Evolutionary conservation across 37 sponge, comb jelly and placozoan genomes (phyloP).

Genomic region (Oscarella lobularis): DNA sequence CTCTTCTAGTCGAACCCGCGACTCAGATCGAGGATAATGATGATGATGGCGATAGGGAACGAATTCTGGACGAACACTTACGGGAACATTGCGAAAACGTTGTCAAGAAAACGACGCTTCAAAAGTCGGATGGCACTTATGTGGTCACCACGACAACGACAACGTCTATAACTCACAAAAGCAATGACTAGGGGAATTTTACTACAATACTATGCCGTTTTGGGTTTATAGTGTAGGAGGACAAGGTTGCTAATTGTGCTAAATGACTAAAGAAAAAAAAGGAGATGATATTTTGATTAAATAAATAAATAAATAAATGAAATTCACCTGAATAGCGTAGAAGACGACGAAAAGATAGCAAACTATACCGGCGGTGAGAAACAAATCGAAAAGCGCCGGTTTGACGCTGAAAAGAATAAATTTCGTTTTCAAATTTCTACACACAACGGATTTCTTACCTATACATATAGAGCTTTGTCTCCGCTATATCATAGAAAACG

Average conservation of each 20-base stretch:
- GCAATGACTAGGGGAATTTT: no score
- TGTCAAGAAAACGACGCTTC: no score
- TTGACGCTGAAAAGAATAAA: slow-evolving; percentile 52
- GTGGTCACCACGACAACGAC: no score
- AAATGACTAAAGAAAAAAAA: neutral
- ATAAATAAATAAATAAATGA: neutral
- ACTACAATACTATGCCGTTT: no score
- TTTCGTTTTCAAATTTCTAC: neutral
- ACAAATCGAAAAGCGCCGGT: slow-evolving; percentile 88
- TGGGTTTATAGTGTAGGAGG: no score
- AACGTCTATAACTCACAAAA: no score
- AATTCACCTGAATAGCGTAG: slow-evolving; percentile 35
- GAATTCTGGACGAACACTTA: no score
- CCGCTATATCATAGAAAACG: slow-evolving; percentile 41
- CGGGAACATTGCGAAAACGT: no score
- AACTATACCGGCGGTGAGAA: slow-evolving; percentile 62
- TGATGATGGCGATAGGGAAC: no score
- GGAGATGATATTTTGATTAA: neutral
- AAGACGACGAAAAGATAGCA: slow-evolving; percentile 56
- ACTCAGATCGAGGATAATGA: no score
- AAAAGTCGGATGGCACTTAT: no score
- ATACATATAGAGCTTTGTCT: slow-evolving; percentile 45
- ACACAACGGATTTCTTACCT: slow-evolving; percentile 66
- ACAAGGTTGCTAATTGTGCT: neutral
- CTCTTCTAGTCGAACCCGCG: no score